Conservation (phyloP, 2,113 vertebrate species). For the Rhea pennata region DNA sequence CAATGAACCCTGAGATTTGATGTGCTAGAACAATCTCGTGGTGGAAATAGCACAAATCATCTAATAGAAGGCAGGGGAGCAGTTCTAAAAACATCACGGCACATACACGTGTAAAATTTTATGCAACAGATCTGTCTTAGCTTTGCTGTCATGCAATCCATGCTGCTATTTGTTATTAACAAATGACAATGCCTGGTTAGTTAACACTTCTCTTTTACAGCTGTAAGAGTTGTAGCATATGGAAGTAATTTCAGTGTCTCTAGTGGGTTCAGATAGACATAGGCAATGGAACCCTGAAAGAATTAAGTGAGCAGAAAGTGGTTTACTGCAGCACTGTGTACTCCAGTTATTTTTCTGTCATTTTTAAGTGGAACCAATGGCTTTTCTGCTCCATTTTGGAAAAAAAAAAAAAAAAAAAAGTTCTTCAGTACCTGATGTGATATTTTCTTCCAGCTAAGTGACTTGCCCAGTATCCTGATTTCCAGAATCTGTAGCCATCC, state of each 20-base stretch:
- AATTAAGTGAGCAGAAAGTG: neutral
- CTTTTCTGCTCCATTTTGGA: neutral
- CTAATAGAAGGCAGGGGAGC: neutral
- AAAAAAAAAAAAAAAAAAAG: neutral
- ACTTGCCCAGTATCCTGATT: conserved; percentile 97
- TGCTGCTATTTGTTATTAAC: conserved; percentile 18
- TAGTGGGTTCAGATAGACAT: neutral
- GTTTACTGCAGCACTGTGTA: rapidly evolving
- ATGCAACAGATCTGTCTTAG: neutral
- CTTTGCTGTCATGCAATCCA: neutral
- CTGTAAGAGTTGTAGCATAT: neutral
- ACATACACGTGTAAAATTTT: rapidly evolving
- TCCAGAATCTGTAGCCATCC: conserved; percentile 99
- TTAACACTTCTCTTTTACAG: neutral
- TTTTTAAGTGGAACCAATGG: neutral
- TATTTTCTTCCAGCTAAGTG: conserved; percentile 95
- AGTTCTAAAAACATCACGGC: neutral
- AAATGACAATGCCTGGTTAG: conserved; percentile 10
- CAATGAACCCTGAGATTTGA: neutral
- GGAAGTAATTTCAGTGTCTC: neutral
- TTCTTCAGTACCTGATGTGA: conserved; percentile 90
- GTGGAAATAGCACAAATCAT: neutral
- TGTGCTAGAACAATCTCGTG: neutral
- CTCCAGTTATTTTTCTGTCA: neutral
- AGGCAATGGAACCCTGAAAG: neutral